Evolutionary conservation across 2,113 vertebrate species (phyloP), one percentile per base, ranked within the genome.

Genomic region (Porphyrio hochstetteri): DNA sequence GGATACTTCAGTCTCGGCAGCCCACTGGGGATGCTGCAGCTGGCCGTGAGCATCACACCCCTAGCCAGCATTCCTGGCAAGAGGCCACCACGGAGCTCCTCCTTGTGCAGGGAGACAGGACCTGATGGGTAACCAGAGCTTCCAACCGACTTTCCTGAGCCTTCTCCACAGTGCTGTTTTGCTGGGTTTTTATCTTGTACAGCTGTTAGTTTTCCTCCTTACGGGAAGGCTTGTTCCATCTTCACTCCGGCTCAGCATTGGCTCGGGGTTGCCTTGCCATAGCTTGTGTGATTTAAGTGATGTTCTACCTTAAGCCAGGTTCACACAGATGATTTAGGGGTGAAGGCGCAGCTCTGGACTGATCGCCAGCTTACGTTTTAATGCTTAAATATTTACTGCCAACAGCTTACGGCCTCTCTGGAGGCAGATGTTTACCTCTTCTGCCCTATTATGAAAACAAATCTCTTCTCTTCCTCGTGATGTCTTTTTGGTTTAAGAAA

Each of bases 371-470:
- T 74, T 78, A n/a, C 17, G 64, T 83, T 90, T 65, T 71, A 71
- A 77, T 80, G 70, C n/a, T 61, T 77, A 65, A 64, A 52, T 82
- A 68, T 82, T 92, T 86, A 70, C 81, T 91, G 55, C 72, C 36
- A 59, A 52, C 60, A 86, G 38, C 11, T 88, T 56, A 35, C 50
- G 77, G 52, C 27, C 33, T 94, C 55, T 86, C 52, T 83, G 67
- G 56, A 71, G 68, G 33, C 52, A 48, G 55, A 10, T 77, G 28
- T 63, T 63, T 61, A 25, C 28, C 19, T 93, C 95, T 78, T 88
- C 55, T 21, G 77, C 44, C 25, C 20, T 88, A 8, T 63, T 92
- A 75, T 50, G 61, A 92, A 95, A 94, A 88, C 42, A 38, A 67
- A 71, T 68, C 27, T 86, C 46, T 25, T 70, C 20, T 94, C 60